A percentile compares a stretch with the other conserved stretches of the same genome.
Evolutionary conservation across 2,888 invertebrate species (phyloP).

Genomic region (Drosophila eohydei): DNA sequence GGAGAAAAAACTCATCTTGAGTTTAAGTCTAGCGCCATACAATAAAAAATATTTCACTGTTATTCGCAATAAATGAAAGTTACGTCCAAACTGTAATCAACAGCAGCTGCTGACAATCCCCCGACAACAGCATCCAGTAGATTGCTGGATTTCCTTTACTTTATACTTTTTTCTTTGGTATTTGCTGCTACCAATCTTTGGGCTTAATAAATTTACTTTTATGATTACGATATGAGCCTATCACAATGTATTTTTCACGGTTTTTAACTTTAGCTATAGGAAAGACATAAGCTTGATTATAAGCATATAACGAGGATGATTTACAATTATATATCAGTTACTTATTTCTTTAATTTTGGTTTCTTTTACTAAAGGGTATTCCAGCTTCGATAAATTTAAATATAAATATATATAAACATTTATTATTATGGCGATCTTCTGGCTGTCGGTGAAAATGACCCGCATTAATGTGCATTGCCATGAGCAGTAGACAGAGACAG

Average conservation of each 20-base stretch:
- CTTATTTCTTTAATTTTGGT: too few relatives aligned
- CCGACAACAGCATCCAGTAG: conserved; percentile 7
- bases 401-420: neutral
- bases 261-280: neutral
- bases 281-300: neutral
- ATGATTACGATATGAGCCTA: neutral
- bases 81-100: conserved; percentile 78
- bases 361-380: conserved; percentile 28
- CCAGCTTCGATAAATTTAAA: neutral
- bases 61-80: conserved; percentile 79
- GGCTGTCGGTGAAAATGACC: conserved; percentile 68
- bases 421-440: conserved; percentile 62
- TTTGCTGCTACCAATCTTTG: neutral
- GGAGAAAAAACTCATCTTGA: conserved; percentile 26
- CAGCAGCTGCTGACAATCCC: conserved; percentile 69
- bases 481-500: conserved; percentile 39
- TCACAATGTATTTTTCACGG: neutral
- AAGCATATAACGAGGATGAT: neutral
- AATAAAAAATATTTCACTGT: conserved; percentile 75
- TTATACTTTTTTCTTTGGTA: neutral
- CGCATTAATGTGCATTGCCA: conserved; percentile 65
- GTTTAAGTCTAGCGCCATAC: conserved; percentile 38
- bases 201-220: neutral
- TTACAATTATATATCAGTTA: neutral
- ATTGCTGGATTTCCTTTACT: conserved; percentile 17